Base-by-base conservation (phyloP, 2,888 invertebrate genomes). In the Cetonia aurata region DNA sequence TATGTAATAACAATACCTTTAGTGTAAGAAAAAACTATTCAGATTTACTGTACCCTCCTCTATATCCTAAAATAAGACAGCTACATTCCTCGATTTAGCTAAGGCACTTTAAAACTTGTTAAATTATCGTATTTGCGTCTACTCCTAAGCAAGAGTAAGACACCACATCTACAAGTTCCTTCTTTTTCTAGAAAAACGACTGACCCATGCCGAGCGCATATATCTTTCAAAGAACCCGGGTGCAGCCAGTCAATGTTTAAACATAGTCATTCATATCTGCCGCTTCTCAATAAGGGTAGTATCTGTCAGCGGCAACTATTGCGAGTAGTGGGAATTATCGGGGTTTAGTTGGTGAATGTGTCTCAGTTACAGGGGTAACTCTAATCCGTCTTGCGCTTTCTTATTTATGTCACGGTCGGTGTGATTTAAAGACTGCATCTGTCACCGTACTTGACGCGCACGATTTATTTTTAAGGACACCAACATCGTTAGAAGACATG, bases 271-370 rank as follows among this genome's bases (percentile, higher is more conserved):
- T 69, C 69, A 68, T 41, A 68, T 59, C 57, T 68, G 59, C 57
- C 50, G 48, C 48, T 59, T 59, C 57, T 48, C 55, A 55, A 59
- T 60, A 59, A 60, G 69, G 69, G 69, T 59, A 52, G 52, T 52
- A 69, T 69, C 69, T 52, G 60, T 69, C 69, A 69, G 42, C 69
- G 60, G 59, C 25, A 31, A 60, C 50, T 57, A 53, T 44, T 55
- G 19, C 55, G 44, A 44, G 44, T 33, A 44, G 44, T 33, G 55
- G 50, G 41, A 69, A 69, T 69, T 69, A 69, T 59, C 69, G 60
- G 60, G 69, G 69, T 59, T 60, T 69, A 37, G 42, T 60, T 25
- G 60, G 52, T 50, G 42, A 15, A 60, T 25, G 37, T 41, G 42
- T 55, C 12, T 55, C 31, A 25, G 52, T 25, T 25, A 6, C 52